Conservation (phyloP, 1,140 invertebrate genomes). For the Nylanderia fulva region DNA sequence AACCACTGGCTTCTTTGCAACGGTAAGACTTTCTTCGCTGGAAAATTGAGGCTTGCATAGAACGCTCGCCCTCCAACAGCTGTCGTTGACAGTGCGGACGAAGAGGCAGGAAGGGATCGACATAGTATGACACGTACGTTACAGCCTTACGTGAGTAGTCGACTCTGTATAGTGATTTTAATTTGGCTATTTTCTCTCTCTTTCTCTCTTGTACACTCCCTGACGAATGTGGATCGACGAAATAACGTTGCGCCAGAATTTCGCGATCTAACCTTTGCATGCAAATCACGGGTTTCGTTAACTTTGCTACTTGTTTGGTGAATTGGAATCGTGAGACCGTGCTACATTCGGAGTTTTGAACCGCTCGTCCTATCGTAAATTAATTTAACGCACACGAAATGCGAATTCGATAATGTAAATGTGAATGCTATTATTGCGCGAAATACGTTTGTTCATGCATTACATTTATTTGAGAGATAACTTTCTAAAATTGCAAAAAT, state of each 20-base stretch:
- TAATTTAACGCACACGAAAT: slow-evolving; percentile 15
- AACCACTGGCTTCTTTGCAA: slow-evolving; percentile 41
- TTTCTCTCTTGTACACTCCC: neutral
- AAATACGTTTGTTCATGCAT: neutral
- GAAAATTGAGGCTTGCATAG: slow-evolving; percentile 42
- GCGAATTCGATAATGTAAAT: neutral
- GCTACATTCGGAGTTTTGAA: slow-evolving; percentile 11
- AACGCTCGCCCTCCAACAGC: neutral
- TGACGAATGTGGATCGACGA: slow-evolving; percentile 41
- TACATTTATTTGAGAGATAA: neutral
- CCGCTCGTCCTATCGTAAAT: slow-evolving; percentile 1
- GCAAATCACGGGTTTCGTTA: slow-evolving; percentile 53
- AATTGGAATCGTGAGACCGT: slow-evolving; percentile 15
- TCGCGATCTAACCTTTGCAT: slow-evolving; percentile 43
- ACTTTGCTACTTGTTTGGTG: slow-evolving; percentile 46
- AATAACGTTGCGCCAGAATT: slow-evolving; percentile 53
- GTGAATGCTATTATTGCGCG: neutral
- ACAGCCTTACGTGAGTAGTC: slow-evolving; percentile 67
- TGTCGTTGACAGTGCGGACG: neutral
- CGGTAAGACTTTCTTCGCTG: slow-evolving; percentile 24
- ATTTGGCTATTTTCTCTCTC: slow-evolving; percentile 27
- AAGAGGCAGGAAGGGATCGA: neutral
- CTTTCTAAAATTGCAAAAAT: neutral
- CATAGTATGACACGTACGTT: slow-evolving; percentile 50
- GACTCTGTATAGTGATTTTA: slow-evolving; percentile 66